phyloP scores from a whole-genome alignment of 1,140 invertebrate genomes.

The Bombus superbus region DNA sequence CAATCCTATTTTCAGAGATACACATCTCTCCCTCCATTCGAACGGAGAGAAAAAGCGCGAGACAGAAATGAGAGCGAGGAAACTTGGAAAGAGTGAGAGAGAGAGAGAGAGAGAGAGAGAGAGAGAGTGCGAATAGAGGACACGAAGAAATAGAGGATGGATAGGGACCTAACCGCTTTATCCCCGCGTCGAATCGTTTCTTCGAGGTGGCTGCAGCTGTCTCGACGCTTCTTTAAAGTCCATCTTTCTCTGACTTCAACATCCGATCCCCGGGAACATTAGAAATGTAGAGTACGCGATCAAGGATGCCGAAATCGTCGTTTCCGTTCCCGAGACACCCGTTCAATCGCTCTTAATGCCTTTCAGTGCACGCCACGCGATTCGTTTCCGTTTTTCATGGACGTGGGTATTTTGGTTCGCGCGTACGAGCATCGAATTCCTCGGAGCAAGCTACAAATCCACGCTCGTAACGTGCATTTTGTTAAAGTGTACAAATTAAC shows the following conservation, averaged over 20 bases:
- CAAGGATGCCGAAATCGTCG: slow-evolving; percentile 10
- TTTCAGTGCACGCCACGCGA: not conserved
- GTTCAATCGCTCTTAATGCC: not conserved
- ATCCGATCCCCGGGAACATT: slow-evolving; percentile 39
- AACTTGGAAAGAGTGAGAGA: not conserved
- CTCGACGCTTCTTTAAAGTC: slow-evolving; percentile 63
- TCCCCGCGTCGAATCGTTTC: slow-evolving; percentile 68
- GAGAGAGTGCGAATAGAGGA: not conserved
- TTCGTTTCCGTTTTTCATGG: not conserved
- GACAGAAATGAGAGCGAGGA: not conserved
- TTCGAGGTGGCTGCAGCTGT: slow-evolving; percentile 72
- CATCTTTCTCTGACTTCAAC: slow-evolving; percentile 42
- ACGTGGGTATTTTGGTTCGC: slow-evolving; percentile 6
- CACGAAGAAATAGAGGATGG: slow-evolving; percentile 35
- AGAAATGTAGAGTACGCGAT: slow-evolving; percentile 49
- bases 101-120: too few relatives aligned
- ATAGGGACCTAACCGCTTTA: slow-evolving; percentile 69
- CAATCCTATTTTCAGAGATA: slow-evolving; percentile 80
- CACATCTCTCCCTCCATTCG: slow-evolving; percentile 64
- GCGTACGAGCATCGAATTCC: not conserved
- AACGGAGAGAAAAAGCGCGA: slow-evolving; percentile 35
- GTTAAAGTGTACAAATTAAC: not conserved
- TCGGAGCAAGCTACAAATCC: not conserved
- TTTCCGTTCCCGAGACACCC: not conserved
- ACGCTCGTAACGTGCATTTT: too few relatives aligned